phyloP scores from a whole-genome alignment of 2,113 vertebrate genomes.

The Syngnathus typhle region DNA sequence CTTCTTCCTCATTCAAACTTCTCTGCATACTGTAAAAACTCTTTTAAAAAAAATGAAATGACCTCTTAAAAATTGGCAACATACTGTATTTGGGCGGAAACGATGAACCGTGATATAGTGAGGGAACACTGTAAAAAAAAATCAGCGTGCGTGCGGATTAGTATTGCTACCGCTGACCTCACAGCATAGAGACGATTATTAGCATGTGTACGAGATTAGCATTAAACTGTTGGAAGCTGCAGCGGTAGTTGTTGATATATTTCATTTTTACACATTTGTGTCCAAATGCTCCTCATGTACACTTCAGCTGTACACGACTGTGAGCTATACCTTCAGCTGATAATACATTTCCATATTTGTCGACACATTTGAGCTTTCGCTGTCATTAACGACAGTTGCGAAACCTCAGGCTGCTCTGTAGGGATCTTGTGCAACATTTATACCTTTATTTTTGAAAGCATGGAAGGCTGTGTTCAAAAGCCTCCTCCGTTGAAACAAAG shows the following conservation, averaged over 20 bases:
- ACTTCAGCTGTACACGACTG: neutral
- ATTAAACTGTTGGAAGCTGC: neutral
- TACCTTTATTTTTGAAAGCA: constrained; percentile 28
- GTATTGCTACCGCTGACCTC: neutral
- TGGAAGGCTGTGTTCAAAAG: constrained; percentile 54
- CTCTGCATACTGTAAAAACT: neutral
- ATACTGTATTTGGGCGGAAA: too few species aligned
- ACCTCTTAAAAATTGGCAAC: too few species aligned
- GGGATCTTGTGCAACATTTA: constrained; percentile 53
- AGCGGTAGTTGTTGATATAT: neutral
- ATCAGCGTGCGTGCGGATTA: neutral
- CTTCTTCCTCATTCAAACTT: neutral
- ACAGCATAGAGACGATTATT: neutral
- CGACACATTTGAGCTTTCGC: constrained; percentile 21
- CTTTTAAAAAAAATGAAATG: neutral
- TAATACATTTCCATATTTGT: neutral
- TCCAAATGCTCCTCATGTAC: neutral
- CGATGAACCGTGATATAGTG: too few species aligned
- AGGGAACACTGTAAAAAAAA: too few species aligned
- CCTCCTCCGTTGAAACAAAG: constrained; percentile 63
- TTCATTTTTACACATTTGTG: neutral
- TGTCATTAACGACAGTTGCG: constrained; percentile 51
- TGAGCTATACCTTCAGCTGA: neutral
- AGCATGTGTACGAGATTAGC: neutral
- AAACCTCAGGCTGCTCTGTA: constrained; percentile 53